Evolutionary conservation across 1,140 invertebrate genomes (phyloP).

Genomic region (Drosophila littoralis): DNA sequence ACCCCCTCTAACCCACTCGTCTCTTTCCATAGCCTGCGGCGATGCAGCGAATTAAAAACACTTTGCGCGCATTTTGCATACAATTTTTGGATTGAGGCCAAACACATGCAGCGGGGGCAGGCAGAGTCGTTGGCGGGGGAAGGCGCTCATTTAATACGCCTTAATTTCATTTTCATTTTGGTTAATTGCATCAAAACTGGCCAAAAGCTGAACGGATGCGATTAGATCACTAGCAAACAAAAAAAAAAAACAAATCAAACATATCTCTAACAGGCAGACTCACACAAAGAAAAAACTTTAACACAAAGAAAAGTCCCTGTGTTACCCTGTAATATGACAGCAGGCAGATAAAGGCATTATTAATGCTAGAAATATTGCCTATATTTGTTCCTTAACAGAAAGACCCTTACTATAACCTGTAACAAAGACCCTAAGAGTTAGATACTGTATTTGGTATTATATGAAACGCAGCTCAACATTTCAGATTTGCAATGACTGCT

Average conservation of each 20-base stretch:
- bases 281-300: background rate
- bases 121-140: constrained; percentile 3
- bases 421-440: too few relatives aligned
- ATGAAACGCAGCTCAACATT: too few relatives aligned
- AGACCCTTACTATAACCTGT: too few relatives aligned
- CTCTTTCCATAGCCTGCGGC: constrained; percentile 11
- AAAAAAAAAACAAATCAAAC: constrained; percentile 5
- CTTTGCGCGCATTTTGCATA: constrained; percentile 66
- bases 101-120: constrained; percentile 27
- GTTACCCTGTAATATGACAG: background rate
- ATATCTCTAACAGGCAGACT: background rate
- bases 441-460: too few relatives aligned
- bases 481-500: too few relatives aligned
- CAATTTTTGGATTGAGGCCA: constrained; percentile 69
- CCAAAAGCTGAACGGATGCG: constrained; percentile 15
- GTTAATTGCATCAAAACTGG: constrained; percentile 57
- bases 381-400: background rate
- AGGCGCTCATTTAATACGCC: constrained; percentile 66
- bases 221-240: constrained; percentile 35
- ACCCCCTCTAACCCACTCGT: background rate
- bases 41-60: constrained; percentile 73
- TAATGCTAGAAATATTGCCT: too few relatives aligned
- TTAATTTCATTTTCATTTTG: constrained; percentile 73
- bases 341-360: constrained; percentile 12
- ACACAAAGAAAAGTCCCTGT: too few relatives aligned